Conservation (phyloP, 2,888 invertebrate genomes). For the Caenorhabditis imperialis region DNA sequence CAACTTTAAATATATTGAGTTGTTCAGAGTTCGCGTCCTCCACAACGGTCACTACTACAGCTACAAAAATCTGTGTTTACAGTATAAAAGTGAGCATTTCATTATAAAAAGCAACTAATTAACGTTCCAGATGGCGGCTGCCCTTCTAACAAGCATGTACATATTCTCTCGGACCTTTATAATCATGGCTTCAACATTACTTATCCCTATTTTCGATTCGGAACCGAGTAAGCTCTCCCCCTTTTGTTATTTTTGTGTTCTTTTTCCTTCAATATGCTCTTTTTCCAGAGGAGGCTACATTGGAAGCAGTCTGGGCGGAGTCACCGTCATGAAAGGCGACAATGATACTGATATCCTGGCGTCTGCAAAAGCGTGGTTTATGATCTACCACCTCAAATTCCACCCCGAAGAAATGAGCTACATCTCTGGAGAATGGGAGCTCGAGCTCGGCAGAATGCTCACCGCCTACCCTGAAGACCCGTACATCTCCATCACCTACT, state of each 20-base stretch:
- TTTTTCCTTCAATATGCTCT: background rate
- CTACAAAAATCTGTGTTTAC: conserved; percentile 76
- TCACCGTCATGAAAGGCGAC: conserved; percentile 67
- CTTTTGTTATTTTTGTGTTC: background rate
- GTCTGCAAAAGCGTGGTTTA: conserved; percentile 76
- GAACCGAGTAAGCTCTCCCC: conserved; percentile 68
- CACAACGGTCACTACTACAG: conserved; percentile 67
- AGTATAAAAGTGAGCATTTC: conserved; percentile 60
- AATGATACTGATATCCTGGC: conserved; percentile 67
- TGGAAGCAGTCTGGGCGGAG: conserved; percentile 75
- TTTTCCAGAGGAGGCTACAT: conserved; percentile 73
- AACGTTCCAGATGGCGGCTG: conserved; percentile 60
- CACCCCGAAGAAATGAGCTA: conserved; percentile 73
- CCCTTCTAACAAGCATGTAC: conserved; percentile 74
- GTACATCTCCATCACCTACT: conserved; percentile 75
- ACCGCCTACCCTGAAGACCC: conserved; percentile 69
- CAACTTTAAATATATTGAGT: too few relatives aligned
- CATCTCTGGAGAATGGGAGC: conserved; percentile 77
- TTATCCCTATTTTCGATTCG: conserved; percentile 75
- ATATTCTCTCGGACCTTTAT: conserved; percentile 74
- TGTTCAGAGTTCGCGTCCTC: conserved; percentile 60
- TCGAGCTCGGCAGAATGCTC: conserved; percentile 68
- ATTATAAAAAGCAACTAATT: background rate
- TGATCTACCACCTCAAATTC: conserved; percentile 78
- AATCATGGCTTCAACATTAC: conserved; percentile 75